Evolutionary conservation across 2,888 invertebrate species (phyloP).

Genomic region (Auanema freiburgensis): DNA sequence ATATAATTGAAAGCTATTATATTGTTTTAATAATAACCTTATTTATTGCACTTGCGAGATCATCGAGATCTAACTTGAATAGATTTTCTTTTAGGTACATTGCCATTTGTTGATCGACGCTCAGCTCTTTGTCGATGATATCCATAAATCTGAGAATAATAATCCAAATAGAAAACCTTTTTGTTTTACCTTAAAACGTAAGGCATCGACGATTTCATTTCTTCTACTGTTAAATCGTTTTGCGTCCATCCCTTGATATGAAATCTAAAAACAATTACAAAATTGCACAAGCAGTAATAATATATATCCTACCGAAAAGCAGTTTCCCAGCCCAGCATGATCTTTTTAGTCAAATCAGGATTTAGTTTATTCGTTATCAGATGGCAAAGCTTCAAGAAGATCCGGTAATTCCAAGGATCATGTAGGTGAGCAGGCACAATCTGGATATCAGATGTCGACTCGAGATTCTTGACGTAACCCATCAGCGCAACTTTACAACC

Average conservation of each 20-base stretch:
- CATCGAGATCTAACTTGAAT: too few relatives aligned
- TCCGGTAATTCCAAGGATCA: conserved; percentile 12
- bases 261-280: conserved; percentile 12
- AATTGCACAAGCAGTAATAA: background rate
- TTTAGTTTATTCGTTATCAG: conserved; percentile 2
- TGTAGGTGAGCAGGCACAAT: conserved; percentile 12
- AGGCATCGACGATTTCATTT: conserved; percentile 9
- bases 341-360: conserved; percentile 12
- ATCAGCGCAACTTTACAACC: conserved; percentile 17
- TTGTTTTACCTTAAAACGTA: conserved; percentile 16
- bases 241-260: conserved; percentile 19
- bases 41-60: too few relatives aligned
- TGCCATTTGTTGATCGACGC: too few relatives aligned
- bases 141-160: conserved; percentile 22
- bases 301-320: conserved; percentile 7
- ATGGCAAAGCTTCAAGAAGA: conserved; percentile 12
- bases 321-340: conserved; percentile 8
- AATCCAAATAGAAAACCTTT: conserved; percentile 21
- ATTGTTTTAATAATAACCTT: conserved; percentile 18
- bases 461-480: conserved; percentile 17
- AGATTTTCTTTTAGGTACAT: too few relatives aligned
- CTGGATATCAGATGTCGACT: conserved; percentile 10
- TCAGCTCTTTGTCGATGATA: too few relatives aligned
- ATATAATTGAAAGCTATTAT: too few relatives aligned
- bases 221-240: conserved; percentile 15